A percentile compares a stretch with the other conserved stretches of the same genome.
These are phyloP conservation scores for Quadroppia sp. DNA, from an alignment of 2,888 invertebrate genomes.

Conservation along the genomic window DNA sequence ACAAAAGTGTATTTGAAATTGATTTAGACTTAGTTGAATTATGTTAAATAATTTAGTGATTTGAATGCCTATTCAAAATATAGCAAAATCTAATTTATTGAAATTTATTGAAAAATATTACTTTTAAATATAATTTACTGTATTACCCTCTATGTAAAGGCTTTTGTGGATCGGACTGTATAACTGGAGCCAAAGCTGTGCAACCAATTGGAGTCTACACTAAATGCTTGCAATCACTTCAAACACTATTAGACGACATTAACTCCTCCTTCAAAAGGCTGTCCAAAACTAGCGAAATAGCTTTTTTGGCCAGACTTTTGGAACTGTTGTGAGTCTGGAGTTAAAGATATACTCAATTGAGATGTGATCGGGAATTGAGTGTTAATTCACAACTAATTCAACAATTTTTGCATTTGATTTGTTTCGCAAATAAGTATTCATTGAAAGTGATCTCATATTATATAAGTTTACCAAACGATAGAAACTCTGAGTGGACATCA, in stretches of 20 bases:
- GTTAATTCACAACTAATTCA: background rate
- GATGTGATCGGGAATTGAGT: conserved; percentile 22
- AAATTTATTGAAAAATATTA: conserved; percentile 15
- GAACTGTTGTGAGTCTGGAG: background rate
- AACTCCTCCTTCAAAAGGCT: conserved; percentile 16
- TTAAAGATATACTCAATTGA: conserved; percentile 25
- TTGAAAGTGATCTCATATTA: conserved; percentile 20
- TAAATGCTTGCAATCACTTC: background rate
- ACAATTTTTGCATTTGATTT: background rate
- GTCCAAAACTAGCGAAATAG: background rate
- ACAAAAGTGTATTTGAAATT: too few relatives aligned
- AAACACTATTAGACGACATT: background rate
- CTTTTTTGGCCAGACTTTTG: conserved; percentile 16
- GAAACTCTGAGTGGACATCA: background rate
- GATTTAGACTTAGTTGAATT: too few relatives aligned
- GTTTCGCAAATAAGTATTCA: background rate
- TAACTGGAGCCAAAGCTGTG: background rate
- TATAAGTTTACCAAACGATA: background rate
- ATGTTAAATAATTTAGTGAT: background rate
- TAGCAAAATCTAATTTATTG: conserved; percentile 5
- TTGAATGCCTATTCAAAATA: background rate
- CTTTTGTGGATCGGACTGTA: too few relatives aligned
- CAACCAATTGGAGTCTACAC: conserved; percentile 4
- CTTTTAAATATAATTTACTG: background rate
- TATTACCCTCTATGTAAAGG: conserved; percentile 1